A percentile compares a stretch with the other conserved stretches of the same genome.
Conservation (phyloP, 2,797 vertebrate genomes). For the Paramormyrops hopkinsi region DNA sequence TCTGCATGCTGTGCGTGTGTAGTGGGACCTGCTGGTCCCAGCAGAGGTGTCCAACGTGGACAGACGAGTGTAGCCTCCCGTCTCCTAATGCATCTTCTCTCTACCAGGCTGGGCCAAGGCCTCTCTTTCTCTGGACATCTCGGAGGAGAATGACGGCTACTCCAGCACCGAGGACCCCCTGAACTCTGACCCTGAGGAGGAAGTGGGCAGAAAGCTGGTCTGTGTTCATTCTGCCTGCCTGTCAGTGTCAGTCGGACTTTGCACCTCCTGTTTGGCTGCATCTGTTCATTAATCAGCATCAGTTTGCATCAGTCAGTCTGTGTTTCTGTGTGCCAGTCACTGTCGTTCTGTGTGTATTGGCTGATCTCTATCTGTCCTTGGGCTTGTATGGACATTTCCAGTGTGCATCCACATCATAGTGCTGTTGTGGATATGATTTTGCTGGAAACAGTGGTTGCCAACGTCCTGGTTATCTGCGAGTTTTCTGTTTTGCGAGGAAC, state of each 20-base stretch:
- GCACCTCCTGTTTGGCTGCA: neutral
- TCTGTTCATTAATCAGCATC: neutral
- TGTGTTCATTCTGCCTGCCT: conserved; percentile 27
- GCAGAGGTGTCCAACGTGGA: neutral
- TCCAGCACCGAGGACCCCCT: conserved; percentile 87
- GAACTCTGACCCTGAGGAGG: conserved; percentile 90
- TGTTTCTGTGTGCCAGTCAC: neutral
- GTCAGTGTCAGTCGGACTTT: neutral
- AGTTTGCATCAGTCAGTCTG: neutral
- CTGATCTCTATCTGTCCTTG: conserved; percentile 2
- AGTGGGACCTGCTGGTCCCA: neutral
- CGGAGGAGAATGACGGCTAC: conserved; percentile 86
- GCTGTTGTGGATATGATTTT: neutral
- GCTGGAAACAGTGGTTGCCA: neutral
- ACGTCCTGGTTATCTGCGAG: neutral
- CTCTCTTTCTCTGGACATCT: conserved; percentile 75
- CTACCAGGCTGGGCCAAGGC: conserved; percentile 82
- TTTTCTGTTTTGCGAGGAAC: neutral
- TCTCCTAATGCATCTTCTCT: neutral
- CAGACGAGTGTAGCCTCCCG: neutral
- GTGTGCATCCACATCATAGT: neutral
- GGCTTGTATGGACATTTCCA: neutral
- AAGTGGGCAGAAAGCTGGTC: conserved; percentile 80
- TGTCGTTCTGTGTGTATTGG: neutral
- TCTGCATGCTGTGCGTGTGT: neutral